phyloP scores from a whole-genome alignment of 2,888 invertebrate species.

The Meta bourneti region DNA sequence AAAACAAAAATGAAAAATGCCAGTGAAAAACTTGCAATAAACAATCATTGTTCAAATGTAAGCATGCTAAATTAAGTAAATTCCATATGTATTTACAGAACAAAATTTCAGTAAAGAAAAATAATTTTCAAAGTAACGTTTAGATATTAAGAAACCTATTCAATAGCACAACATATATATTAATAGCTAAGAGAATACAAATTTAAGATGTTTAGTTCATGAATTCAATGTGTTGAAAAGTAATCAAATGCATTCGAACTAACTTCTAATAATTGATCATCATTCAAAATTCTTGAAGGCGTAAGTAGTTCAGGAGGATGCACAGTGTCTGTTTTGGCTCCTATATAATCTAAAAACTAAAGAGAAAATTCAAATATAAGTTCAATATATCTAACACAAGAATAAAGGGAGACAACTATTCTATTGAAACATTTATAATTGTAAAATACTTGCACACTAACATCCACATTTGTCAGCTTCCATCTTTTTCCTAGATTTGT shows the following conservation, averaged over 20 bases:
- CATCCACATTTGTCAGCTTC: too few species aligned
- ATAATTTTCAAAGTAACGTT: too few species aligned
- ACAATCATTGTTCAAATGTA: too few species aligned
- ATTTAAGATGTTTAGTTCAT: neutral
- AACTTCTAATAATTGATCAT: constrained; percentile 88
- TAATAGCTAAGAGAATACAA: neutral
- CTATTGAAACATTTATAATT: too few species aligned
- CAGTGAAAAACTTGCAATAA: too few species aligned
- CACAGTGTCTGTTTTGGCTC: constrained; percentile 17
- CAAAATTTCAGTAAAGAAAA: too few species aligned
- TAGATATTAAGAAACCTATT: neutral
- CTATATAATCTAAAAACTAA: constrained; percentile 59
- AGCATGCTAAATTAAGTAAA: too few species aligned
- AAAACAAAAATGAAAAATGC: too few species aligned
- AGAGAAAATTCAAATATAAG: neutral
- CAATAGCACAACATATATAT: neutral
- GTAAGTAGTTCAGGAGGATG: constrained; percentile 94
- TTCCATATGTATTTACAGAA: too few species aligned
- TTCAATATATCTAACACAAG: neutral
- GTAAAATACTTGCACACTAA: too few species aligned
- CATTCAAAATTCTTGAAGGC: constrained; percentile 92
- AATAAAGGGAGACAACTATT: too few species aligned
- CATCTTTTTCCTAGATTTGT: too few species aligned
- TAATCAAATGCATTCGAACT: neutral
- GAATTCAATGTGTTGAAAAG: neutral